Evolutionary conservation across 2,113 vertebrate genomes (phyloP), one percentile per base, ranked within the genome.

Genomic region (Eulacestoma nigropectus): DNA sequence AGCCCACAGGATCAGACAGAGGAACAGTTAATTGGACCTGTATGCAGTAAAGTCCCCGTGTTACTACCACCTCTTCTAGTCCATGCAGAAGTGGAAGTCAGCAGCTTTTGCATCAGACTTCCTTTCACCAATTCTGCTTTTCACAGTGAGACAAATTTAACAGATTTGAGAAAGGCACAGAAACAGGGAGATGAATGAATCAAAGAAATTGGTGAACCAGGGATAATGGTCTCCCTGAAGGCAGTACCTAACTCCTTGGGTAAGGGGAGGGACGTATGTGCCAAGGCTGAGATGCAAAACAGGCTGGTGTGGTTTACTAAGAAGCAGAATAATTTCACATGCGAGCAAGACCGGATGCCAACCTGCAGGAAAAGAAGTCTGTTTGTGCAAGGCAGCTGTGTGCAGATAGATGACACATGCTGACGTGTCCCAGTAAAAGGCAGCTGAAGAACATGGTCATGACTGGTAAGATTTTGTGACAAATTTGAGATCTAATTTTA

Each of bases 211-310:
- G 13, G 50, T 84, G 63, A 91, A 63, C 12, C 22, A 37, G 20
- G 25, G 29, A 33, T 39, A 56, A 75, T 5, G 27, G 25, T 44
- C 17, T 72, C 25, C 13, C 59, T 4, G 6, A 73, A 87, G n/a
- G 55, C 30, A 84, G 10, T 23, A 37, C 67, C 50, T 53, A 35
- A 35, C 4, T 52, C 50, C 12, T 42, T 60, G 53, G 37, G 32
- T 46, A n/a, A 83, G 35, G 32, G n/a, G 13, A 27, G 32, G 17
- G n/a, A 47, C 1, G 0, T 39, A 44, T 0, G 8, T 2, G 1
- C n/a, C 47, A 33, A 27, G n/a, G 35, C 21, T 57, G 62, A 89
- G 46, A 53, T 25, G 60, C 46, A 53, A 46, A 92, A 65, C 72
- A 74, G 72, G 37, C 16, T 74, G 56, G 42, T 29, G 30, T 32